phyloP scores from a whole-genome alignment of 2,113 vertebrate species.

The Hemichromis elongatus region DNA sequence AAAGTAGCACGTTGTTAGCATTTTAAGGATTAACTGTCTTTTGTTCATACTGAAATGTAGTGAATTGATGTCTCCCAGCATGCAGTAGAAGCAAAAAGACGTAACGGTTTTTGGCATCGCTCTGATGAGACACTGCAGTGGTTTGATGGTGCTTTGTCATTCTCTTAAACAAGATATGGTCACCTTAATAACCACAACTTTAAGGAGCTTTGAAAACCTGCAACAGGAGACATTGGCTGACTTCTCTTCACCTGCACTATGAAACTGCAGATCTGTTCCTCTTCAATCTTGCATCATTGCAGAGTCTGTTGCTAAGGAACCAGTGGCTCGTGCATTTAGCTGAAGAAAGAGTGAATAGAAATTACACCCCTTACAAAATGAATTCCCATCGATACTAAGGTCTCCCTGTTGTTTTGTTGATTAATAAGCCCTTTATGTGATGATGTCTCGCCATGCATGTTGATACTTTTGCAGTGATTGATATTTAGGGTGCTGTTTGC shows the following conservation, averaged over 20 bases:
- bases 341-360: conserved; percentile 60
- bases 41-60: neutral
- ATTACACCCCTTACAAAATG: conserved; percentile 43
- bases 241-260: conserved; percentile 65
- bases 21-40: neutral
- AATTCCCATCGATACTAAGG: conserved; percentile 17
- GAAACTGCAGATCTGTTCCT: conserved; percentile 67
- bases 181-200: neutral
- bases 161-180: neutral
- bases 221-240: conserved; percentile 22
- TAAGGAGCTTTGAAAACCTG: conserved; percentile 16
- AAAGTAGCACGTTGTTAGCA: neutral
- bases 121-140: neutral
- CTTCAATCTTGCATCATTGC: conserved; percentile 72
- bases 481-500: conserved; percentile 12
- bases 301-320: conserved; percentile 79
- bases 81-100: neutral
- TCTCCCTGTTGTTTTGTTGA: conserved; percentile 32
- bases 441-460: neutral
- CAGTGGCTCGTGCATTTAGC: conserved; percentile 64
- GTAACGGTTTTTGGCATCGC: neutral
- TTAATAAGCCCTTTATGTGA: conserved; percentile 30
- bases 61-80: neutral
- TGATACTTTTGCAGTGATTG: neutral
- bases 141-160: neutral